A percentile compares a stretch with the other conserved stretches of the same genome.
phyloP scores from a whole-genome alignment of 2,113 vertebrate genomes.

The Oenanthe melanoleuca region DNA sequence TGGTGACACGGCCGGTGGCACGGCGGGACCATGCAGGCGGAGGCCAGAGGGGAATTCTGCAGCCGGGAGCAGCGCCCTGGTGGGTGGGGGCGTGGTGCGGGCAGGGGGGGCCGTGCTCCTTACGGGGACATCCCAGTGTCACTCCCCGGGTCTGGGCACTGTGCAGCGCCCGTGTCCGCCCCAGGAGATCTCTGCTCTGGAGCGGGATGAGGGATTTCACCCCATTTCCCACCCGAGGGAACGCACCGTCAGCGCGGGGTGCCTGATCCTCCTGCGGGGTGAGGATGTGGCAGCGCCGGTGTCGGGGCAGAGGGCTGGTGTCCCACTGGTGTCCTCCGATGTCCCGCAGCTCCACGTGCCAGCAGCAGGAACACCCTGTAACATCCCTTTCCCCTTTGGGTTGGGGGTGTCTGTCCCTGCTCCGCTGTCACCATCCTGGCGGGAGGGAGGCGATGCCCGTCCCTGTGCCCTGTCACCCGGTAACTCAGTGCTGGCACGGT shows the following conservation, averaged over 20 bases:
- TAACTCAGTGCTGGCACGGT: background rate
- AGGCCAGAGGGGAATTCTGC: slow-evolving; percentile 28
- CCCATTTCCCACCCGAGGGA: accelerated
- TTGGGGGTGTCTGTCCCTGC: background rate
- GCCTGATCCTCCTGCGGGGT: accelerated
- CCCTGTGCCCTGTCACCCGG: accelerated
- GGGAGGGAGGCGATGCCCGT: background rate
- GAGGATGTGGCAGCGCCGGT: accelerated
- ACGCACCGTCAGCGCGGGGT: accelerated
- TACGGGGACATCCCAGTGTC: background rate
- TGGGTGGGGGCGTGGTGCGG: background rate
- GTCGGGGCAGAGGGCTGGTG: background rate
- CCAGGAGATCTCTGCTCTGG: accelerated
- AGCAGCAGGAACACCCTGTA: background rate
- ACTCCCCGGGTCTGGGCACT: background rate
- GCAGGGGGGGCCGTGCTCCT: accelerated
- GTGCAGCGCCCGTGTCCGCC: accelerated
- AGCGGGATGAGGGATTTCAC: background rate
- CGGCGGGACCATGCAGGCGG: slow-evolving; percentile 19
- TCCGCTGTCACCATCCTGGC: background rate
- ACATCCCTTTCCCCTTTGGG: background rate
- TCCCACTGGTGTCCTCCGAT: background rate
- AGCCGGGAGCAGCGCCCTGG: background rate
- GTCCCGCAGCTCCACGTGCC: background rate
- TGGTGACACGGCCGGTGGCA: background rate